These are phyloP conservation scores for Vesta saturnalis DNA, from an alignment of 2,888 invertebrate species.

Conservation along the genomic window DNA sequence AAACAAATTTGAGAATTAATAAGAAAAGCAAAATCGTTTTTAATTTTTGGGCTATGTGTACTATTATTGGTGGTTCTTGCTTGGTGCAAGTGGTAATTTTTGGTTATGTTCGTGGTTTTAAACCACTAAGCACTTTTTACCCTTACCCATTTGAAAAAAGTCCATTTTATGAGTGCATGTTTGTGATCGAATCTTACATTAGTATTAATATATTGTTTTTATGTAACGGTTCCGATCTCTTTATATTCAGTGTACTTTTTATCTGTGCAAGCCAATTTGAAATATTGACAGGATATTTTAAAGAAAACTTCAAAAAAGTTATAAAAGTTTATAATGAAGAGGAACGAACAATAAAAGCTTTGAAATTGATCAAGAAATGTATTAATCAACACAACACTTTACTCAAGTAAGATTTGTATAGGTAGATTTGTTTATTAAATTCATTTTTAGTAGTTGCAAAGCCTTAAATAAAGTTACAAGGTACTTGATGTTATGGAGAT, in stretches of 20 bases:
- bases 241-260: background rate
- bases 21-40: background rate
- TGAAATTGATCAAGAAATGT: background rate
- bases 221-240: background rate
- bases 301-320: background rate
- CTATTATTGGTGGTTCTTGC: background rate
- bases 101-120: background rate
- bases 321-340: background rate
- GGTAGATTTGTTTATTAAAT: background rate
- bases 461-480: background rate
- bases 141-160: background rate
- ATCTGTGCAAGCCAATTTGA: background rate
- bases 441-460: background rate
- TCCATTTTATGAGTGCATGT: background rate
- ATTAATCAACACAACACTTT: background rate
- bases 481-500: background rate
- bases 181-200: background rate
- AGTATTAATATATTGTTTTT: background rate
- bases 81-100: background rate
- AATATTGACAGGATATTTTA: background rate
- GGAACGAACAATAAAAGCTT: background rate
- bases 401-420: background rate
- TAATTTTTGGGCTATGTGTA: background rate
- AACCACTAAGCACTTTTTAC: background rate
- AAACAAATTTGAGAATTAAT: background rate